Percentiles rank a stretch among this genome's conserved stretches.
These are phyloP conservation scores for Drosophila aff. DNA, from an alignment of 1,140 invertebrate species.

Conservation along the genomic window DNA sequence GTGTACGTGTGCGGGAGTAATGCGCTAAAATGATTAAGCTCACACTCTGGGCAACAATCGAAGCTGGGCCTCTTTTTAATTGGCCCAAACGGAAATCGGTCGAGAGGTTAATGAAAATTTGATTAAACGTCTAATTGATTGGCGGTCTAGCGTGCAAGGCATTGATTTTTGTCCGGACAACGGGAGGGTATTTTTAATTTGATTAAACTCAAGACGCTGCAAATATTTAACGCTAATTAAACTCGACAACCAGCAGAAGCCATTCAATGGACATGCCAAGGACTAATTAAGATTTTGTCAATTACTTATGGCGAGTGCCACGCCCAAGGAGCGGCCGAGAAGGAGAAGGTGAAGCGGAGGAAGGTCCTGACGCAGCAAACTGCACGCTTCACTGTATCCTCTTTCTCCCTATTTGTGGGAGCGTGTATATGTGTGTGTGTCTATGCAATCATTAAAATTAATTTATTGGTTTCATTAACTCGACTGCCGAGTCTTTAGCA, in stretches of 20 bases:
- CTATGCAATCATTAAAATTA: constrained; percentile 84
- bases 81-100: constrained; percentile 33
- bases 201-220: constrained; percentile 73
- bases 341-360: neutral
- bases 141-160: constrained; percentile 33
- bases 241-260: constrained; percentile 76
- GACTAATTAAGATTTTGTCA: constrained; percentile 84
- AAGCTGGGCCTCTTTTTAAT: constrained; percentile 47
- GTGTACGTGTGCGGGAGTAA: constrained; percentile 13
- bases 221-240: constrained; percentile 76
- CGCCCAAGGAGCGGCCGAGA: constrained; percentile 37
- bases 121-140: constrained; percentile 60
- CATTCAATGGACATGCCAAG: constrained; percentile 80
- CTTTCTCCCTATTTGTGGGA: neutral
- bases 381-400: constrained; percentile 55
- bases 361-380: constrained; percentile 70
- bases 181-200: constrained; percentile 68
- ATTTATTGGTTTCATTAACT: constrained; percentile 85
- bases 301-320: constrained; percentile 80
- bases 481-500: constrained; percentile 72
- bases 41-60: constrained; percentile 50
- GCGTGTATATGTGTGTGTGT: constrained; percentile 30
- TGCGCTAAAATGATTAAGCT: constrained; percentile 62
- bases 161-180: constrained; percentile 29
- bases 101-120: constrained; percentile 65